A percentile compares a stretch with the other conserved stretches of the same genome.
Evolutionary conservation across 2,797 vertebrate species (phyloP).

Genomic region (Prunella strophiata): DNA sequence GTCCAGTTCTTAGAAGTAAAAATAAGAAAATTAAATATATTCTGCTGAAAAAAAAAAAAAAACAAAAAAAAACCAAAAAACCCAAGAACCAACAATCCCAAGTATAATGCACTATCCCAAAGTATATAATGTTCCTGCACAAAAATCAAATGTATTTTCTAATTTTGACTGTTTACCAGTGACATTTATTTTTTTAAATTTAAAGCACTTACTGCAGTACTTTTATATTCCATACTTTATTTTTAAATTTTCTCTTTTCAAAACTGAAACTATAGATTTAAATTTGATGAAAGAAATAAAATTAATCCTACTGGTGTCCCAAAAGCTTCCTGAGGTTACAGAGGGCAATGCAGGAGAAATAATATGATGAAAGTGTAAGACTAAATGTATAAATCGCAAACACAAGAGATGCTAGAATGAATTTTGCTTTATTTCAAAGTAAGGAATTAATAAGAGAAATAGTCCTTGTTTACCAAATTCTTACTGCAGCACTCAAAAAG

Average conservation of each 20-base stretch:
- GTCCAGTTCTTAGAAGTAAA: neutral
- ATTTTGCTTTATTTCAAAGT: neutral
- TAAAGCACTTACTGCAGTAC: neutral
- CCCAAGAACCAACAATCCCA: no score
- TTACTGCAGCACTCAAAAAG: neutral
- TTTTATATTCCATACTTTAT: neutral
- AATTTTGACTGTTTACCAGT: neutral
- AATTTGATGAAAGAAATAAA: neutral
- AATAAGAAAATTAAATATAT: neutral
- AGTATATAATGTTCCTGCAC: neutral
- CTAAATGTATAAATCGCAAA: neutral
- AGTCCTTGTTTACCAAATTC: neutral
- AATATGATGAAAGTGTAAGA: neutral
- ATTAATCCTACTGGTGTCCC: neutral
- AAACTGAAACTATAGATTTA: neutral
- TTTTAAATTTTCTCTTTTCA: neutral
- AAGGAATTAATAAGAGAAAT: neutral
- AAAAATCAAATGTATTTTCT: neutral
- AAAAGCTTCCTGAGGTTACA: neutral
- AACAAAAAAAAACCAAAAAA: no score
- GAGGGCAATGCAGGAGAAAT: rapidly evolving
- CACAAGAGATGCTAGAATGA: neutral
- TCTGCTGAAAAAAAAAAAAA: neutral
- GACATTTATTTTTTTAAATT: neutral
- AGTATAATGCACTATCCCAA: neutral